A percentile compares a stretch with the other conserved stretches of the same genome.
Conservation (phyloP, 2,113 vertebrate genomes). For the Gnathonemus echidnorhynchus region DNA sequence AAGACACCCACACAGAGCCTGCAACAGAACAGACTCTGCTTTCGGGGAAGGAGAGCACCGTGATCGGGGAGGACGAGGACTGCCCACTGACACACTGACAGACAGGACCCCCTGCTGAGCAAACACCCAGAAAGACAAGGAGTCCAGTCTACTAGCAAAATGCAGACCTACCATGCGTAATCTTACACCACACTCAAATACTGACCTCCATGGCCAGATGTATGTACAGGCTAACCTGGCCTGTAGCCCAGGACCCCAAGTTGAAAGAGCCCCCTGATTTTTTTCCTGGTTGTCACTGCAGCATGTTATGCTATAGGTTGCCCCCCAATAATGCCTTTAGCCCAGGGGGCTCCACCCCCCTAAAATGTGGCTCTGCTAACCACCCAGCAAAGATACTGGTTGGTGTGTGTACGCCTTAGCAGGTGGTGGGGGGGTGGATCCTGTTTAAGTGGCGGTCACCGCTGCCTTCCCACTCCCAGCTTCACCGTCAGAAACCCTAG, state of each 20-base stretch:
- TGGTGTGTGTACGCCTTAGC: neutral
- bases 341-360: neutral
- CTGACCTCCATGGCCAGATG: neutral
- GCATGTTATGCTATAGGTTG: neutral
- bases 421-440: neutral
- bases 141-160: neutral
- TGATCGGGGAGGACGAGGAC: neutral
- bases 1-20: neutral
- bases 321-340: neutral
- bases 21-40: neutral
- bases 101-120: neutral
- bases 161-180: neutral
- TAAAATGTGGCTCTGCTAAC: neutral
- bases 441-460: neutral
- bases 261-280: neutral
- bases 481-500: neutral
- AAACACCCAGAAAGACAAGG: neutral
- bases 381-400: neutral
- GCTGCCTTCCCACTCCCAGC: neutral
- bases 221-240: neutral
- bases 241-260: neutral
- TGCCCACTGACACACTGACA: neutral
- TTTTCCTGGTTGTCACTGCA: neutral
- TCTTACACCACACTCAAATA: neutral
- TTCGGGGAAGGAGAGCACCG: neutral